These are phyloP conservation scores for Helleia helle DNA, from an alignment of 2,888 invertebrate species.

Conservation along the genomic window DNA sequence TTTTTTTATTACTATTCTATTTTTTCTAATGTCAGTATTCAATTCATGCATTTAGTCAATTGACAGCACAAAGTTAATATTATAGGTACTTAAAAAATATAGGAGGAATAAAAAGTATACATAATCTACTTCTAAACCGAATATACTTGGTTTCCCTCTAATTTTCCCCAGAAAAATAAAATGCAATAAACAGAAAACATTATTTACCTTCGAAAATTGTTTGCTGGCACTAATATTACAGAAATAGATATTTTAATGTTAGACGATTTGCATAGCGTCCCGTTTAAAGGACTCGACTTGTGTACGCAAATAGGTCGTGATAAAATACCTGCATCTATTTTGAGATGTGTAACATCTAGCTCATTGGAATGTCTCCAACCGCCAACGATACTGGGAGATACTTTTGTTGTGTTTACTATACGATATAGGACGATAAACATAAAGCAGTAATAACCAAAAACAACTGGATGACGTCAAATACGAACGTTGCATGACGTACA, in stretches of 20 bases:
- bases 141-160: too few species aligned
- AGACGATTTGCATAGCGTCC: slow-evolving; percentile 13
- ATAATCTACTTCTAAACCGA: too few species aligned
- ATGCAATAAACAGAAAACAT: too few species aligned
- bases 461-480: not conserved
- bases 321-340: slow-evolving; percentile 57
- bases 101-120: too few species aligned
- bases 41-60: too few species aligned
- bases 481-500: too few species aligned
- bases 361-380: slow-evolving; percentile 62
- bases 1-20: too few species aligned
- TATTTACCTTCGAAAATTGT: too few species aligned
- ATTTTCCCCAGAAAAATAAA: too few species aligned
- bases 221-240: not conserved
- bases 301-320: slow-evolving; percentile 47
- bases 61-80: too few species aligned
- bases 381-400: slow-evolving; percentile 25
- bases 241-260: slow-evolving; percentile 5
- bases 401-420: slow-evolving; percentile 19
- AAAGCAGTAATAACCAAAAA: not conserved
- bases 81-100: too few species aligned
- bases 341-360: slow-evolving; percentile 48
- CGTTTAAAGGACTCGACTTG: slow-evolving; percentile 30
- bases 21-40: too few species aligned
- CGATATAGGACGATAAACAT: not conserved